phyloP scores from a whole-genome alignment of 2,797 vertebrate genomes.

The Carduelis carduelis region DNA sequence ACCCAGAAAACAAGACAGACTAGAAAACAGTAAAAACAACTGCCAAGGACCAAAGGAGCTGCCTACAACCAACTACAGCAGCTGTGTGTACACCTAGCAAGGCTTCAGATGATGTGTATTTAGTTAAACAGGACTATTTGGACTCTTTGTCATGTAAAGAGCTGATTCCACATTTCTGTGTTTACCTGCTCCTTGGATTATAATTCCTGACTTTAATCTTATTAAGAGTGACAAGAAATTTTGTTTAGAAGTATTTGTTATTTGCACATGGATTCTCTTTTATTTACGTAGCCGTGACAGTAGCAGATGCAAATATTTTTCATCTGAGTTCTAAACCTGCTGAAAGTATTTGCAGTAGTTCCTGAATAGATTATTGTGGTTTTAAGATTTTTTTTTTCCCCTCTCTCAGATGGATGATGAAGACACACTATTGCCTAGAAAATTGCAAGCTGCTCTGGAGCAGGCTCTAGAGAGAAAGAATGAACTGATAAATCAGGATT shows the following conservation, averaged over 20 bases:
- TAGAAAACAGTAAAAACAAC: background rate
- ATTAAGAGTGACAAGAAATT: background rate
- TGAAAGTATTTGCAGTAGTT: background rate
- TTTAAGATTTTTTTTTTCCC: background rate
- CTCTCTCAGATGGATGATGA: conserved; percentile 93
- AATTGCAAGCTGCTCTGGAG: conserved; percentile 95
- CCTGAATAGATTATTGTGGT: background rate
- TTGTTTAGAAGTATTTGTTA: background rate
- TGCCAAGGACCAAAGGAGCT: background rate
- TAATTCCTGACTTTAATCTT: background rate
- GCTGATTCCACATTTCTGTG: background rate
- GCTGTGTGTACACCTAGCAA: background rate
- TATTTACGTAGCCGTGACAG: background rate
- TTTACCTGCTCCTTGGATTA: background rate
- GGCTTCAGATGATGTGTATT: background rate
- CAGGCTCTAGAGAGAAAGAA: conserved; percentile 96
- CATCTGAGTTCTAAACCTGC: background rate
- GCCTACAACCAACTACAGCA: background rate
- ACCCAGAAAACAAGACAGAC: background rate
- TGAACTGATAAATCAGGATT: conserved; percentile 94
- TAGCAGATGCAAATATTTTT: background rate
- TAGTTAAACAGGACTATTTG: background rate
- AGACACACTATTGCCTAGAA: conserved; percentile 93
- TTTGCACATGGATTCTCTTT: background rate
- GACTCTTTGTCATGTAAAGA: background rate